Evolutionary conservation across 2,113 vertebrate genomes (phyloP), one percentile per base, ranked within the genome.

Genomic region (Hyaena hyaena): DNA sequence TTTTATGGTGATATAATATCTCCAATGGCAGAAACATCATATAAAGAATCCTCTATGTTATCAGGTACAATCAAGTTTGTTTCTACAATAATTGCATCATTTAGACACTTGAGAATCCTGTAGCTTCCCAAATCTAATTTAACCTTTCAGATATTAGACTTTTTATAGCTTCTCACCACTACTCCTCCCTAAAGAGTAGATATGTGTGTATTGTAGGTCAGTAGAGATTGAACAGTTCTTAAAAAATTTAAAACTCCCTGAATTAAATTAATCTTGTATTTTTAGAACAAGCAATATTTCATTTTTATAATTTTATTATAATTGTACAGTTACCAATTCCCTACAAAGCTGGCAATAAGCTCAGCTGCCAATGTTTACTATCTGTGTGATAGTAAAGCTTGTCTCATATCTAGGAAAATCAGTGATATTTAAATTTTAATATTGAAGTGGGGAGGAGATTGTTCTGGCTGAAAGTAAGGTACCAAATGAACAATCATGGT

Each of bases 71-170:
- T 84, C 26, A 79, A 92, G n/a, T 90, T 97, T 91, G 19, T 93
- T 96, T 87, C 92, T 96, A 3, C 10, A 95, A 90, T 93, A 95
- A 95, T 43, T 92, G 28, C 7, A 96, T 95, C 58, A 96, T 69
- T 35, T 45, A 77, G 90, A 89, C 86, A 85, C 63, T 68, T 93
- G 89, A 92, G 79, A 96, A 92, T 82, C 71, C 35, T 95, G 58
- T 77, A 53, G 74, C n/a, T 88, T 95, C 76, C 50, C 19, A 86
- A 77, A 84, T 90, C 45, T 85, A 95, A 97, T 96, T 88, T 92
- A 66, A 77, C 31, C 26, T 83, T 82, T 85, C 7, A 90, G 55
- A 95, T 76, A 85, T 68, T 85, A 69, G 28, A 23, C 8, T 61
- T 85, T 96, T 84, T 84, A 83, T 88, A 93, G 53, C 26, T 84